Evolutionary conservation across 1,140 invertebrate genomes (phyloP), one percentile per base, ranked within the genome.

Genomic region (Cyclargus thomasi): DNA sequence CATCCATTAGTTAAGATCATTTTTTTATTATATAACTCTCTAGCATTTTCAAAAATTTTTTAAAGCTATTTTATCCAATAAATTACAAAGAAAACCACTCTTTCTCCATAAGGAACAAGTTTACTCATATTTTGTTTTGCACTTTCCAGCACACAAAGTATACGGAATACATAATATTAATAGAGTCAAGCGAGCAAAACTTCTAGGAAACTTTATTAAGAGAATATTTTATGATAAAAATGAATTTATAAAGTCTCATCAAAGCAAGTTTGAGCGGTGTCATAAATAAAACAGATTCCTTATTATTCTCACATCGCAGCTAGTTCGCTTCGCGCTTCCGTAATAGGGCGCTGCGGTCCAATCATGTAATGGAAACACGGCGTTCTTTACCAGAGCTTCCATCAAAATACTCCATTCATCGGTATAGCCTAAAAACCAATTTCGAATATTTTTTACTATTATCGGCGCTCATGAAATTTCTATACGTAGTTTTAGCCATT

Each of bases 331-430:
- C 53, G 62, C 53, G 64, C 53, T 35, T 67, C 67, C 73, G 74
- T 69, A 78, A 81, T 81, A 68, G 35, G 71, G 18, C 59, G 64
- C 73, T 63, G 64, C 59, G 65, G 71, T 77, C 75, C 82, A 83
- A 84, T 82, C 80, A 82, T 81, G 80, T 82, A 84, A 84, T 84
- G 80, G 81, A 81, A 71, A 62, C 67, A 39, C 55, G 63, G 69
- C 47, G 74, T 72, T 76, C 75, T 73, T 71, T 75, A 64, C 69
- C 55, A 67, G 70, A 70, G 70, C 75, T 75, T 77, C 68, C 70
- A 76, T 76, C 73, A 75, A 78, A 74, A 77, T 79, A 74, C 74
- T 74, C 68, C 72, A 72, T 75, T 74, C 73, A 76, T 69, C 66
- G 69, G 67, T 36, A 70, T 39, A 69, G 36, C 66, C 74, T 71